These are phyloP conservation scores for Cuniculus paca DNA, from an alignment of 2,797 vertebrate species.

Conservation along the genomic window DNA sequence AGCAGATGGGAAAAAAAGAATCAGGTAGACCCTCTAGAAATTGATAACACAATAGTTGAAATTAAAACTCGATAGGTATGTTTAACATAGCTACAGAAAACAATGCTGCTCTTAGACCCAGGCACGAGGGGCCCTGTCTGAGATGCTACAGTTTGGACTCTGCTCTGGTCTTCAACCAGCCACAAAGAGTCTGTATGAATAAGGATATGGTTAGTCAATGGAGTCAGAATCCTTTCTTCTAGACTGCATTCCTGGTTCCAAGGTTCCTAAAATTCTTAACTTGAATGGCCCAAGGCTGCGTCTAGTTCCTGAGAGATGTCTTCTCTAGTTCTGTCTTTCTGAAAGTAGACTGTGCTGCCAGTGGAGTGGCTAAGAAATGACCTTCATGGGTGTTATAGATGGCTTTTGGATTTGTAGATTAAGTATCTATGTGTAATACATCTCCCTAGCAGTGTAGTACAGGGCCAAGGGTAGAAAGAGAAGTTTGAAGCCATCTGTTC, in stretches of 20 bases:
- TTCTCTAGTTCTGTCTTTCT: background rate
- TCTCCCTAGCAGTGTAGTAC: background rate
- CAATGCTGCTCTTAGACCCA: background rate
- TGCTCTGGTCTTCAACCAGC: background rate
- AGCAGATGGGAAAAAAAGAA: background rate
- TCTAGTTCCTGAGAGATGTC: background rate
- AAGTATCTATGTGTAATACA: background rate
- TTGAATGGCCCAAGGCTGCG: background rate
- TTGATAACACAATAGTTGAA: background rate
- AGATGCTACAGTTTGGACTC: background rate
- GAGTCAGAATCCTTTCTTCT: background rate
- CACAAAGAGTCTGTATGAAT: background rate
- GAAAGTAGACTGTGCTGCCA: background rate
- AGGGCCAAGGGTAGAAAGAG: background rate
- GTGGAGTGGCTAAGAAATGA: background rate
- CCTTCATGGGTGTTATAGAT: background rate
- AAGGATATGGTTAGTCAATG: background rate
- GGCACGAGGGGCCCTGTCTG: background rate
- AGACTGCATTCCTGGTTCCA: no score
- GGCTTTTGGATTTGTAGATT: constrained; percentile 6
- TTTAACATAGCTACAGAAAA: background rate
- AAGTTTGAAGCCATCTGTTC: background rate
- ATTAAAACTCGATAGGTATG: background rate
- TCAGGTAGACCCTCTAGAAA: background rate
- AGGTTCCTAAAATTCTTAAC: no score